These are phyloP conservation scores for Typhlichthys subterraneus DNA, from an alignment of 2,797 vertebrate species.

Conservation along the genomic window DNA sequence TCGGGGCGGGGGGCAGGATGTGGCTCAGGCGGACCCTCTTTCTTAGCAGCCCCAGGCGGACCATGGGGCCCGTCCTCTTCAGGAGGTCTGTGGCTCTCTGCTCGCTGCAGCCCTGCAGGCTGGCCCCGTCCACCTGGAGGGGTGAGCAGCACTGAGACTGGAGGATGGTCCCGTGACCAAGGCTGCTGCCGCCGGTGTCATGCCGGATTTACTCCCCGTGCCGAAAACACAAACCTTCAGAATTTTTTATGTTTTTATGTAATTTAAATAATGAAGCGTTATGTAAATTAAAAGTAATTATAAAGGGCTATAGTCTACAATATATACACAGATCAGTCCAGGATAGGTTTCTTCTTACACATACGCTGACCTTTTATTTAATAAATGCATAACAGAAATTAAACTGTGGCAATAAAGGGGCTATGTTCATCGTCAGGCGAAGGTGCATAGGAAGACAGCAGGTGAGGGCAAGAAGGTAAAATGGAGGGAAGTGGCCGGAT, in stretches of 20 bases:
- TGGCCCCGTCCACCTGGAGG: conserved; percentile 88
- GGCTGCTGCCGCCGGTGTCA: not conserved
- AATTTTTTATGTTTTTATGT: too few species aligned
- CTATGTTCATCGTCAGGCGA: not conserved
- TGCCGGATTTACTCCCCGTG: too few species aligned
- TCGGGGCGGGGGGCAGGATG: conserved; percentile 53
- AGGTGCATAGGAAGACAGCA: not conserved
- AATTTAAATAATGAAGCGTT: too few species aligned
- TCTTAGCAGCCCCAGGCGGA: conserved; percentile 82
- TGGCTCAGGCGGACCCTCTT: conserved; percentile 74
- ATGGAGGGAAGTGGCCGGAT: not conserved
- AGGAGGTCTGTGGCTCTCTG: conserved; percentile 88
- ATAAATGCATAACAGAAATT: too few species aligned
- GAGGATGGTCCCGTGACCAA: not conserved
- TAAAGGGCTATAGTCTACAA: too few species aligned
- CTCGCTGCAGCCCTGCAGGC: conserved; percentile 91
- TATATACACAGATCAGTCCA: too few species aligned
- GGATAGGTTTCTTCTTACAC: too few species aligned
- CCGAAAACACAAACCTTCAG: too few species aligned
- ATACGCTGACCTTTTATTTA: too few species aligned
- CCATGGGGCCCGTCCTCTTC: conserved; percentile 83
- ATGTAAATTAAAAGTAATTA: too few species aligned
- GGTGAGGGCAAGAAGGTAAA: not conserved
- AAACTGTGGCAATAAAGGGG: too few species aligned
- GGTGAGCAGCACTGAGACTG: not conserved